phyloP scores from a whole-genome alignment of 1,140 invertebrate species.

The Zaprionus nigranus region DNA sequence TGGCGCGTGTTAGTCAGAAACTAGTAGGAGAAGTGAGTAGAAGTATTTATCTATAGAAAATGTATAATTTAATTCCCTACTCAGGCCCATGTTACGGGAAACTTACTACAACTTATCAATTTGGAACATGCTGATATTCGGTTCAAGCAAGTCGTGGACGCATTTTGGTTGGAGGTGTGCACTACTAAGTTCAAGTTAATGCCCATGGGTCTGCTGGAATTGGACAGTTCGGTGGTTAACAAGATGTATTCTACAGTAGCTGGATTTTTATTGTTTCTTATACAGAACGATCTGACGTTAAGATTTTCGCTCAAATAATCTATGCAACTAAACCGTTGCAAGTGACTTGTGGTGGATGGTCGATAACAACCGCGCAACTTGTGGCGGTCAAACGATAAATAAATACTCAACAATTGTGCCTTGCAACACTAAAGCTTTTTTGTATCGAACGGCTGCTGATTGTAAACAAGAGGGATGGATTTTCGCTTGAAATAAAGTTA shows the following conservation, averaged over 20 bases:
- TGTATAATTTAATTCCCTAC: neutral
- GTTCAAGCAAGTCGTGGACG: conserved; percentile 66
- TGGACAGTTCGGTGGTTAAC: conserved; percentile 62
- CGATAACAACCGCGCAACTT: neutral
- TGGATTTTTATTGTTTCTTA: conserved; percentile 68
- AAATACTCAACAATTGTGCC: neutral
- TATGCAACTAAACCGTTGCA: neutral
- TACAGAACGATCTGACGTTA: conserved; percentile 70
- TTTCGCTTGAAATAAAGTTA: neutral
- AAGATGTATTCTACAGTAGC: conserved; percentile 65
- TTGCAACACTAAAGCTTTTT: conserved; percentile 4
- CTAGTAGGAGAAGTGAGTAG: conserved; percentile 45
- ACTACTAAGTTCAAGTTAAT: conserved; percentile 65
- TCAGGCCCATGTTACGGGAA: conserved; percentile 58
- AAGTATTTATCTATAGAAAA: neutral
- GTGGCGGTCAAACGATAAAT: neutral
- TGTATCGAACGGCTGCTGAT: neutral
- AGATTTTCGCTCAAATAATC: conserved; percentile 70
- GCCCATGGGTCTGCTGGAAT: conserved; percentile 64
- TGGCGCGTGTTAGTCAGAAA: conserved; percentile 52
- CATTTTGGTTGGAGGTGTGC: conserved; percentile 62
- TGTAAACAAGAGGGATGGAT: conserved; percentile 4
- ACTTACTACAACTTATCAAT: conserved; percentile 58
- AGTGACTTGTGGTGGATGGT: neutral
- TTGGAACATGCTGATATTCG: conserved; percentile 64